Conservation (phyloP, 2,888 invertebrate species). For the Amphipoea lucens region DNA sequence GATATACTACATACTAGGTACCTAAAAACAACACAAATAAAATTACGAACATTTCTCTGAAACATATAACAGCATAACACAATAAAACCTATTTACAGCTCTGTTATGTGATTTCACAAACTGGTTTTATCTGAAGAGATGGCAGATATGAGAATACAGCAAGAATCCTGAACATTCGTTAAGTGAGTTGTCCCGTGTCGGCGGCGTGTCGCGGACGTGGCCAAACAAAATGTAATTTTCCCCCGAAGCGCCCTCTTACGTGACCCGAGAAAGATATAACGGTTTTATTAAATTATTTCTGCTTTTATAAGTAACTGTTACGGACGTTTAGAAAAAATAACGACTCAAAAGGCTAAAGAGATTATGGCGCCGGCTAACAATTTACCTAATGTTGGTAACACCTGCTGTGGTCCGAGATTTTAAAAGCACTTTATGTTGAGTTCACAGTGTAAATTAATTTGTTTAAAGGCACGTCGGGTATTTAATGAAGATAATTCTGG, state of each 20-base stretch:
- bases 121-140: conserved; percentile 78
- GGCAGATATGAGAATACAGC: conserved; percentile 86
- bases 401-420: conserved; percentile 72
- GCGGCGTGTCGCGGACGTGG: conserved; percentile 82
- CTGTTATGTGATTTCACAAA: conserved; percentile 68
- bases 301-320: conserved; percentile 86
- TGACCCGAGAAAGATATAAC: conserved; percentile 89
- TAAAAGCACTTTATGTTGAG: conserved; percentile 70
- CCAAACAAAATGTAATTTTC: conserved; percentile 90
- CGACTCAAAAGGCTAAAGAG: conserved; percentile 79
- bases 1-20: neutral
- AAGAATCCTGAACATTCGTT: conserved; percentile 87
- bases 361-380: conserved; percentile 75
- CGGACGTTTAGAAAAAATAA: conserved; percentile 82
- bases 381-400: conserved; percentile 68
- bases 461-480: conserved; percentile 66
- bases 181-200: conserved; percentile 88
- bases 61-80: conserved; percentile 55
- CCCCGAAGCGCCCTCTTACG: conserved; percentile 88
- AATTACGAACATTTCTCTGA: conserved; percentile 43
- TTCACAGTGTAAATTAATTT: conserved; percentile 70
- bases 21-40: conserved; percentile 28
- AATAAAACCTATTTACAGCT: conserved; percentile 65
- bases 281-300: conserved; percentile 89
- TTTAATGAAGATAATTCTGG: conserved; percentile 69